Evolutionary conservation across 1,140 invertebrate species (phyloP).

Genomic region (Acyrthosiphon pisum): DNA sequence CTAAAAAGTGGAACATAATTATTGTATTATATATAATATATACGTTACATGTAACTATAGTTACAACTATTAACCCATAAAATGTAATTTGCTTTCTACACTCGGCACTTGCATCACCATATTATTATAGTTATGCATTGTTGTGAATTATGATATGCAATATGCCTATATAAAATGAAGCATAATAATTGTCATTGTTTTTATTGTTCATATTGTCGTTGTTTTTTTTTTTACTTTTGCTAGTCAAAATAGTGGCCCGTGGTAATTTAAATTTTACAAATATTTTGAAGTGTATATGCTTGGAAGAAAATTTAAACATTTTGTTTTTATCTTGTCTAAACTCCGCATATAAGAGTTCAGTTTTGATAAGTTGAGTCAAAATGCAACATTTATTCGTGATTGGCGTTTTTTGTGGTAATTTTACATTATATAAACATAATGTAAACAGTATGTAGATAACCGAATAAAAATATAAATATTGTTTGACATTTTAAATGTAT

Average conservation of each 20-base stretch:
- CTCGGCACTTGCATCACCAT: background rate
- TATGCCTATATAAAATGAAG: background rate
- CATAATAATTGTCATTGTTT: background rate
- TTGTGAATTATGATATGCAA: background rate
- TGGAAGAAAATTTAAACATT: background rate
- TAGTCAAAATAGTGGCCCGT: background rate
- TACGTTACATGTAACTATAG: background rate
- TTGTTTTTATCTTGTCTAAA: background rate
- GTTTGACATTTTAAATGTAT: background rate
- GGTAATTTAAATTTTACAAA: too few relatives aligned
- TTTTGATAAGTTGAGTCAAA: too few relatives aligned
- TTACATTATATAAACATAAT: too few relatives aligned
- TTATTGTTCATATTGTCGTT: too few relatives aligned
- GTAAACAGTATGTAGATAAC: too few relatives aligned
- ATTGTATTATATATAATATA: too few relatives aligned
- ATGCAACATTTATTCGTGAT: background rate
- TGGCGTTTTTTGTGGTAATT: too few relatives aligned
- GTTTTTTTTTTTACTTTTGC: background rate
- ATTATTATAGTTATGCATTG: background rate
- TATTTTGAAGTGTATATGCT: background rate
- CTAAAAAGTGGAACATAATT: background rate
- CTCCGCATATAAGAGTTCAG: too few relatives aligned
- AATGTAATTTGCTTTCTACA: background rate
- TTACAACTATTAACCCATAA: background rate
- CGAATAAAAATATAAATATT: too few relatives aligned